Base-by-base conservation (phyloP, 2,113 vertebrate genomes). In the Nerophis ophidion region DNA sequence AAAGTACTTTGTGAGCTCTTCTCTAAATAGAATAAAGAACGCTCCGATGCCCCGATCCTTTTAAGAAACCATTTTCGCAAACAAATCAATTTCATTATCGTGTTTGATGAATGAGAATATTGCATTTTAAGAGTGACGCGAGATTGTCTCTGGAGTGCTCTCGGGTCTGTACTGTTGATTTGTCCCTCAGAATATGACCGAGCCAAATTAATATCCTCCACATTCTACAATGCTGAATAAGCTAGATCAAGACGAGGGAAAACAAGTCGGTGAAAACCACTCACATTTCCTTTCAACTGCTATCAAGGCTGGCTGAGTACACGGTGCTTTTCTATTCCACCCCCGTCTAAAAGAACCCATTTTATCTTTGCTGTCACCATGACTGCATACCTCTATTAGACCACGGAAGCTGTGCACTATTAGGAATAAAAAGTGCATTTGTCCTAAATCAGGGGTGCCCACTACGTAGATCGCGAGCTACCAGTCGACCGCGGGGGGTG, bases 331-430 rank as follows among this genome's bases (percentile, higher is more conserved):
- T 74, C 71, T 70, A 64, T 78, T 77, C 65, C 70, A 65, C 35
- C 52, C 14, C 33, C 26, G n/a, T 13, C 74, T 66, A 46, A 85
- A 85, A 81, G 69, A 80, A 78, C 56, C 72, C 61, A 71, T 82
- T 87, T 84, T 85, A 86, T 88, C 82, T 80, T 59, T 10, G 45
- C 75, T 83, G 82, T 81, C 84, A 81, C 79, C 75, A 61, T 50
- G 35, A 57, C 61, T 67, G 74, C 63, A 52, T 78, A 61, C 70
- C 71, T 76, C 77, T 80, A 77, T 81, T 68, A 75, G 71, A 69
- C 48, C 60, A 66, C 60, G 70, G 62, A 63, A 63, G 74, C 84
- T 69, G 52, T 58, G 61, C 48, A 57, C 62, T 76, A 74, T 82
- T 82, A 80, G 82, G 72, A 71, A 66, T 26, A 62, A 64, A 71